Base-by-base conservation (phyloP, 2,113 vertebrate genomes). In the Nothobranchius kuhntae region DNA sequence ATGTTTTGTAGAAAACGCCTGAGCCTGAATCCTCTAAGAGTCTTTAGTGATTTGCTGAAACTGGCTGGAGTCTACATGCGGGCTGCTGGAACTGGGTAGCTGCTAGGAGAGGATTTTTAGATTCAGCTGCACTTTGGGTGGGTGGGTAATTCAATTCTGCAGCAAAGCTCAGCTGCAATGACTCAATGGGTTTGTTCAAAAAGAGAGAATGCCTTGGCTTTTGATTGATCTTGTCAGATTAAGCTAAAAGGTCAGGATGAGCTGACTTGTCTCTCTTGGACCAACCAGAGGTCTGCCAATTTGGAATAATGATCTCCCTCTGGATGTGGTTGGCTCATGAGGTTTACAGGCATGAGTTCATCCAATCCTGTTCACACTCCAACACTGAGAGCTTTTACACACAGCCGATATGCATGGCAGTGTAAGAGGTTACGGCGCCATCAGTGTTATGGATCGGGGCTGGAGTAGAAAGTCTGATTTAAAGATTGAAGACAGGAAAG, bases 221-320 rank as follows among this genome's bases (percentile, higher is more conserved):
- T 84, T 86, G 86, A 90, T 84, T 84, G 82, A 85, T 84, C 82
- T 83, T 57, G 81, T 82, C 82, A 87, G 71, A 83, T 87, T 86
- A 72, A 69, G 71, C 79, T 78, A 63, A 86, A 90, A 89, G 84
- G 87, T 85, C 84, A 81, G 71, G 68, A 79, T 65, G 75, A 84
- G 75, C 73, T 66, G 61, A 70, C 81, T 78, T 65, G 65, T 78
- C 65, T 85, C 77, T 72, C 74, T 75, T 57, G 57, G 75, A 58
- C 86, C 87, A 89, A 87, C 85, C 81, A 71, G 73, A 77, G 57
- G 56, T 62, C 83, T 73, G 83, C 81, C 74, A 77, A 68, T 78
- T 55, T 59, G 65, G 83, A 80, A 80, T 87, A 87, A 89, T 71
- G 58, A 81, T 76, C 71, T 79, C 81, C 76, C 85, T 58, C 72